These are phyloP conservation scores for Pycnonotus jocosus DNA, from an alignment of 2,113 vertebrate species.

Conservation along the genomic window DNA sequence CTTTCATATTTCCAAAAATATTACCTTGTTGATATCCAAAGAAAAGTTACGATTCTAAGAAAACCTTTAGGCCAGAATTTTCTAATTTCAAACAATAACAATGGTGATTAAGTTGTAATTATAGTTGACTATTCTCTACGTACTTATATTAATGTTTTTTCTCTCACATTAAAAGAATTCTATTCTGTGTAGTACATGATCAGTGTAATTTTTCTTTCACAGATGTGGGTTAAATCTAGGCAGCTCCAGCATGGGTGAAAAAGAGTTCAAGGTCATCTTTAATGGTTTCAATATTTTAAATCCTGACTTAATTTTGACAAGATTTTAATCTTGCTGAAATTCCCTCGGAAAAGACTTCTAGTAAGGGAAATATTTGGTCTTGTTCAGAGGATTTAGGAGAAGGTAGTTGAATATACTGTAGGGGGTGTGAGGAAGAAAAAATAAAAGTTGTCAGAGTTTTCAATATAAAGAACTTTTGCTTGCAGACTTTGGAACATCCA, in stretches of 20 bases:
- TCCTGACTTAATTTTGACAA: neutral
- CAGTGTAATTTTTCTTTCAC: neutral
- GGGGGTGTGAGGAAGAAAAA: neutral
- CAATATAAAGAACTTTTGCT: neutral
- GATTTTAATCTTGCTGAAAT: neutral
- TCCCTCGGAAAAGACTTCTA: neutral
- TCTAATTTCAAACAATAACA: neutral
- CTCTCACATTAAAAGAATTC: neutral
- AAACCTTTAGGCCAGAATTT: neutral
- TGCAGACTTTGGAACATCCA: neutral
- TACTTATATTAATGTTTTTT: neutral
- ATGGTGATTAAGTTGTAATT: neutral
- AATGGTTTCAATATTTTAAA: neutral
- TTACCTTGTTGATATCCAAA: neutral
- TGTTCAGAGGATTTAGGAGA: neutral
- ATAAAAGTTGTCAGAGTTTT: neutral
- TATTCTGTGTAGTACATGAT: neutral
- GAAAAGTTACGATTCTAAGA: neutral
- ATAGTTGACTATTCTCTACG: neutral
- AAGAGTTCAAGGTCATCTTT: neutral
- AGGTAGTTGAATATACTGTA: neutral
- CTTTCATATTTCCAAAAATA: neutral
- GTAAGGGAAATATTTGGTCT: neutral
- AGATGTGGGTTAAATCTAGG: neutral
- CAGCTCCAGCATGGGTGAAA: neutral